phyloP scores from a whole-genome alignment of 2,113 vertebrate genomes.

The Lycaon pictus region DNA sequence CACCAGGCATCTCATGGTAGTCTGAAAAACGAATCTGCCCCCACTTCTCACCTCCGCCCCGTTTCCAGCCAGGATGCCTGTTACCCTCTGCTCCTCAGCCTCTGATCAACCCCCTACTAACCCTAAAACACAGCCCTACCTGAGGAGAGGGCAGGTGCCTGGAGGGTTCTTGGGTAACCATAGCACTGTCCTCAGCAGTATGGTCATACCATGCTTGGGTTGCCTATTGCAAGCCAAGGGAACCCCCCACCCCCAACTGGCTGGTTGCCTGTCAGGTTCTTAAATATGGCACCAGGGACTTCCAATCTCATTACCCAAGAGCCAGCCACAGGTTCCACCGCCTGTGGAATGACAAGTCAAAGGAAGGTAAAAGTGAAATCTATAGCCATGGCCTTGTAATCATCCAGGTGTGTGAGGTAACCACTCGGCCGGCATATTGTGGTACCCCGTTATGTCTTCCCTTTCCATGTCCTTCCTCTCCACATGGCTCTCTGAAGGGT shows the following conservation, averaged over 20 bases:
- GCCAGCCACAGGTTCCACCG: background rate
- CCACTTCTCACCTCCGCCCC: background rate
- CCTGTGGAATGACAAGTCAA: background rate
- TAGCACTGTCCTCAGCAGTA: background rate
- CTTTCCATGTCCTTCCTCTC: background rate
- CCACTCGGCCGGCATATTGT: background rate
- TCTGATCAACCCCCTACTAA: background rate
- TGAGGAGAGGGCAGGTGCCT: background rate
- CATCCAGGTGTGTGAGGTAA: background rate
- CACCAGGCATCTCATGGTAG: background rate
- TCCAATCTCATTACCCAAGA: background rate
- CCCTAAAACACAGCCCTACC: background rate
- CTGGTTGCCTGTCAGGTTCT: background rate
- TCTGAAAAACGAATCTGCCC: background rate
- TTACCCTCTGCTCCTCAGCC: background rate
- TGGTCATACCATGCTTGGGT: background rate
- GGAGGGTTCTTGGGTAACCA: background rate
- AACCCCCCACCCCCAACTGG: rapidly evolving
- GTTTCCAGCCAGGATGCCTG: background rate
- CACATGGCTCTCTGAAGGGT: background rate
- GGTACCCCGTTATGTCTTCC: background rate
- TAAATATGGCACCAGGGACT: background rate
- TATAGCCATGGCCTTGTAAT: background rate
- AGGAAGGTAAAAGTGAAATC: background rate
- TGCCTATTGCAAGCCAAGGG: background rate